Base-by-base conservation (phyloP, 37 sponge, comb jelly and placozoan species). In the Sycon ciliatum region DNA sequence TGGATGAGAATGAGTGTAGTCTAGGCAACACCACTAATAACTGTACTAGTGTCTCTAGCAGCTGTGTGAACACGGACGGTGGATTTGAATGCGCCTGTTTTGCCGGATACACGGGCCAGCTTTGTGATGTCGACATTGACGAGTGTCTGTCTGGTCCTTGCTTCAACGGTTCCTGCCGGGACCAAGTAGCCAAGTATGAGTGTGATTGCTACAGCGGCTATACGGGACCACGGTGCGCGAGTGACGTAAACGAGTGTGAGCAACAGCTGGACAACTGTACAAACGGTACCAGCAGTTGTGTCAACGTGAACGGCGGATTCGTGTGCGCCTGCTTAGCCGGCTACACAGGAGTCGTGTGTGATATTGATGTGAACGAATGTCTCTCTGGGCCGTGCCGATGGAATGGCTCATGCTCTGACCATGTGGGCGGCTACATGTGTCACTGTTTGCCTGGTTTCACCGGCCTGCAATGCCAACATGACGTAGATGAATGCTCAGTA, bases 151-250 rank as follows among this genome's bases (percentile, higher is more conserved):
- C 31, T 2, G 56, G 68, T 26, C 40, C 60, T n/a, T 77, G 78
- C 7, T 33, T 31, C 26, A 68, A 77, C 56, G 69, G 69, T 68
- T 68, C 57, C n/a, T 77, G 78, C 22, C 18, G 2, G 26, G 42
- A 53, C 16, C 68, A 11, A 16, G 69, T 68, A n/a, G 28, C 2
- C 69, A 34, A 46, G 4, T 31, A 32, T 2, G 53, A 16, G 9
- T 77, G 78, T 32, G 53, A 77, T 5, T 77, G 78, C 32, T 55
- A 33, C 32, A n/a, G 13, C 28, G 78, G 56, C 18, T 77, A 68
- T 33, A 36, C 55, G 30, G 78, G 78, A 4, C 31, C 69, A 35
- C 36, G 67, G 2, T 77, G 78, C 24, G 64, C 67, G 42, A 68
- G 22, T 9, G 26, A 60, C 26, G n/a, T n/a, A n/a, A n/a, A n/a